These are phyloP conservation scores for Chrysemys picta DNA, from an alignment of 2,113 vertebrate genomes.

Conservation along the genomic window DNA sequence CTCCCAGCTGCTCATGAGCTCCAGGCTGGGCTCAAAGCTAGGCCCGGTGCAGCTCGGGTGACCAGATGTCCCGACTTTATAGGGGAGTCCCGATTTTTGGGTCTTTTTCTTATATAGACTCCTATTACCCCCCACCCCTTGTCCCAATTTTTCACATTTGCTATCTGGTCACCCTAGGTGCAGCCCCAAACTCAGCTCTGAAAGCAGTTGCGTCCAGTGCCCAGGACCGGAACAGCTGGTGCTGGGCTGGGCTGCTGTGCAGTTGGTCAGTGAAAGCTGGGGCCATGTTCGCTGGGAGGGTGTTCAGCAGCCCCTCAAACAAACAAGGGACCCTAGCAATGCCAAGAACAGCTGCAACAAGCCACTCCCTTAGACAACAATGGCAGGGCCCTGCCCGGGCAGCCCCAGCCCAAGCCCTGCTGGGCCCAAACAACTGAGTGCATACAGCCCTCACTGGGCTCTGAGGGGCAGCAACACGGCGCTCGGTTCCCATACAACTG, in stretches of 20 bases:
- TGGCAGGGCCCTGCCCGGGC: neutral
- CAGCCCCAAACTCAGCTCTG: neutral
- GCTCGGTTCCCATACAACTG: neutral
- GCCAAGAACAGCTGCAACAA: conserved; percentile 72
- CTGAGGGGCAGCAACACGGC: neutral
- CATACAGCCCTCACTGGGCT: too few species aligned
- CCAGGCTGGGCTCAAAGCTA: neutral
- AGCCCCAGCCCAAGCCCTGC: neutral
- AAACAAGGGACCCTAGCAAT: conserved; percentile 60
- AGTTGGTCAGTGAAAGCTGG: neutral
- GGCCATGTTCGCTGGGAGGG: conserved; percentile 42
- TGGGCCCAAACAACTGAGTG: neutral
- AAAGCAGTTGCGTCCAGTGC: neutral
- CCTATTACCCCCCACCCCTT: too few species aligned
- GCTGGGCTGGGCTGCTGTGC: neutral
- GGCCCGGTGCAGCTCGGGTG: neutral
- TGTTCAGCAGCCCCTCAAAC: conserved; percentile 45
- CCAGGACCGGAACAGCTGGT: neutral
- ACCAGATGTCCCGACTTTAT: too few species aligned
- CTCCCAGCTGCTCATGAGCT: neutral
- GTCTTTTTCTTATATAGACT: too few species aligned
- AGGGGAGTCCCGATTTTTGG: too few species aligned
- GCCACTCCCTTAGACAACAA: conserved; percentile 65
- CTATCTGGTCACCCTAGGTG: too few species aligned
- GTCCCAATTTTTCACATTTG: too few species aligned